Base-by-base conservation (phyloP, 2,113 vertebrate genomes). In the Phalacrocorax pelagicus region DNA sequence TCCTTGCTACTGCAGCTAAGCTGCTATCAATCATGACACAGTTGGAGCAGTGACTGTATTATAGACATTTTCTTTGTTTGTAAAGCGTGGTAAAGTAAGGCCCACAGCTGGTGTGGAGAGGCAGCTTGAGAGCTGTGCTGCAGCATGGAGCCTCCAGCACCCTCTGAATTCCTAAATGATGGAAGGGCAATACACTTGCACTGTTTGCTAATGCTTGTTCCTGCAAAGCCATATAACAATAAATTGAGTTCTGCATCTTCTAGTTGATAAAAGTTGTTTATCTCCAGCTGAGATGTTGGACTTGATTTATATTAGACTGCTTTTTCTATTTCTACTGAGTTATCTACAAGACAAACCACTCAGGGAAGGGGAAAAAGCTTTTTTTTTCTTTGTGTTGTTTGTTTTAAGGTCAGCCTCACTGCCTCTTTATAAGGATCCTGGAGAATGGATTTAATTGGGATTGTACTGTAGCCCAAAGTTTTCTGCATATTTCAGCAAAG, bases 311-410 rank as follows among this genome's bases (percentile, higher is more conserved):
- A 73, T 94, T 82, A 70, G 58, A 46, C 70, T 82, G 44, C 57
- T 87, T 94, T 94, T 96, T 80, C 58, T 89, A 36, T 75, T 81
- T 91, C 90, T 75, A 18, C 62, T 61, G 51, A 75, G 69, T 88
- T 93, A 95, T 84, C 91, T 91, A 71, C 88, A 91, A 93, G 84
- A 93, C 79, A 91, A 91, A 91, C 62, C 69, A 51, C 69, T 71
- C 36, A 12, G 52, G 52, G 23, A 88, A 83, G 61, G 21, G 38
- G 54, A 34, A 55, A 78, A 86, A 38, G 5, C 2, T n/a, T 34
- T 40, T 40, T 42, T 36, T n/a, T 15, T 8, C 16, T 58, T 14
- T 58, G 30, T 49, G 42, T 12, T 74, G 11, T 94, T 82, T 69
- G 30, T 51, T 54, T 73, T 71, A 86, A 79, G 77, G 57, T 92